Evolutionary conservation across 2,113 vertebrate species (phyloP), one percentile per base, ranked within the genome.

Genomic region (Ramphastos sulfuratus): DNA sequence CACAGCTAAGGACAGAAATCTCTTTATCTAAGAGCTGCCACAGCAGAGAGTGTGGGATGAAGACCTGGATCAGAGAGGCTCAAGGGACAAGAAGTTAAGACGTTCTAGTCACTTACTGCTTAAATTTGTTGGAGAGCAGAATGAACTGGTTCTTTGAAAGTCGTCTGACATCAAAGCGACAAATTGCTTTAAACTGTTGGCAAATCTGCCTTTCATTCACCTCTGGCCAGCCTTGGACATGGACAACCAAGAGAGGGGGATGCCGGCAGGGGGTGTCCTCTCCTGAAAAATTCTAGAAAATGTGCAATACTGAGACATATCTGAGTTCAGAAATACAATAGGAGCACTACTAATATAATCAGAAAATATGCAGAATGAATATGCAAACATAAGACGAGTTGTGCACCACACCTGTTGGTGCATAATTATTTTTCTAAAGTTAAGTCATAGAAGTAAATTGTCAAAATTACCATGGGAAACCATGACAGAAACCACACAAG

Each of bases 281-380:
- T 33, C 98, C 98, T 12, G 96, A 95, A 56, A 98, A 98, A 28
- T 98, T 98, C 98, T 98, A 86, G 56, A 82, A 97, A 79, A 82
- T 3, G 8, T 58, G 70, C 21, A 93, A 48, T 20, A 74, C 16
- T 37, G 35, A 95, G 55, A 72, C 25, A 79, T 23, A 72, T 3
- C 25, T 2, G 18, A 82, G 46, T 75, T 52, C 3, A 1, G 39
- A 83, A 92, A 72, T 42, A 67, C 27, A 70, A 42, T 0, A 61
- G 35, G 85, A 80, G 33, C 46, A 86, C 19, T 61, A 77, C 19
- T 58, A 61, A 61, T 27, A 84, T 6, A 75, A 84, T 25, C 10
- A 72, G 37, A 83, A 93, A 64, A 78, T 20, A 67, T 2, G 12
- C 23, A 92, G 55, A 81, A 65, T 0, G 2, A 56, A 16, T 39